Percentiles rank a stretch among this genome's conserved stretches.
Evolutionary conservation across 2,797 vertebrate species (phyloP).

Genomic region (Babyrousa celebensis): DNA sequence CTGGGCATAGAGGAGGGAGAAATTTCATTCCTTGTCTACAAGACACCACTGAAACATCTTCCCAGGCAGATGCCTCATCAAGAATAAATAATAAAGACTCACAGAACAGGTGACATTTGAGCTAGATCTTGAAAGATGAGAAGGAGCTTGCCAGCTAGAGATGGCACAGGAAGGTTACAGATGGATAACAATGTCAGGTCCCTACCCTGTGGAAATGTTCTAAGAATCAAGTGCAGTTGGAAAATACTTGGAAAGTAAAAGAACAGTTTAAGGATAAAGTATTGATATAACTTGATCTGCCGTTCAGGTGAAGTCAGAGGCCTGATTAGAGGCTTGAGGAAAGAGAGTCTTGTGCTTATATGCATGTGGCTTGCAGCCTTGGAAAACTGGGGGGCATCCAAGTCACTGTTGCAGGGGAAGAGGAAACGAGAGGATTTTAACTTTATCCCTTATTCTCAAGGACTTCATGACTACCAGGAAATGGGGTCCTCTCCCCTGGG

Average conservation of each 20-base stretch:
- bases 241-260: constrained; percentile 66
- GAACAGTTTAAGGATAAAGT: constrained; percentile 19
- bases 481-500: background rate
- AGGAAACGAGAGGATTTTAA: background rate
- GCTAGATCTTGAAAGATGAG: constrained; percentile 71
- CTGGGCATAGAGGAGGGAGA: background rate
- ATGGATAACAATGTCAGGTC: background rate
- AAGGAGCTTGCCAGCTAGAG: background rate
- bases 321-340: background rate
- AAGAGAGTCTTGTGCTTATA: background rate
- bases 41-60: constrained; percentile 23
- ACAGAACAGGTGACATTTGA: constrained; percentile 51
- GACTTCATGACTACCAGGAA: constrained; percentile 1
- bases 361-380: background rate
- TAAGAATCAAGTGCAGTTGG: background rate
- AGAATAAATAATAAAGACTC: constrained; percentile 49
- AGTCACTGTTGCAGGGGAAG: background rate
- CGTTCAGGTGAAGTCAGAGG: constrained; percentile 43
- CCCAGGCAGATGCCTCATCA: background rate
- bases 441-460: background rate
- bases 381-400: background rate
- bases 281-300: constrained; percentile 36
- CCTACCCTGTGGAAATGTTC: background rate
- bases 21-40: constrained; percentile 24
- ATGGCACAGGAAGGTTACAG: background rate